Conservation (phyloP, 2,888 invertebrate species). For the Xestoiulus laeticollis region DNA sequence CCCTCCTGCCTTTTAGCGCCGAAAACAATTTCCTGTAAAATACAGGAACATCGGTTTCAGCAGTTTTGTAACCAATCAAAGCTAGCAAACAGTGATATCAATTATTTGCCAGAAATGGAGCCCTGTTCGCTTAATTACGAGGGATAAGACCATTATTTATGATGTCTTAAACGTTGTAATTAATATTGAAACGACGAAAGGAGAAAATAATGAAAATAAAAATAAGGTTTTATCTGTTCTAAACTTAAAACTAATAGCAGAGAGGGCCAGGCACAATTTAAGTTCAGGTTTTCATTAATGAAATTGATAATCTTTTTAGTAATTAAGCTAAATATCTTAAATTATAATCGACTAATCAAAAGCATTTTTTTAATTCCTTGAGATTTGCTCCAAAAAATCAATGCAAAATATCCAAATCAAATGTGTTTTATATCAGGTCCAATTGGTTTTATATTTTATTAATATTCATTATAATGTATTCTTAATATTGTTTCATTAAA, state of each 20-base stretch:
- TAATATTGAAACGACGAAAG: neutral
- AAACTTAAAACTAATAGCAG: neutral
- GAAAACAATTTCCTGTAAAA: slow-evolving; percentile 10
- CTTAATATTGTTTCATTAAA: too few relatives aligned
- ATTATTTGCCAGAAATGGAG: neutral
- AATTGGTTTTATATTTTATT: too few relatives aligned
- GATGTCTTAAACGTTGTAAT: slow-evolving; percentile 3
- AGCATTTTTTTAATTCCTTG: too few relatives aligned
- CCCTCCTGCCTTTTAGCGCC: neutral
- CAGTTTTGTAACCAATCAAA: slow-evolving; percentile 3
- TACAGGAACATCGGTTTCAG: slow-evolving; percentile 22
- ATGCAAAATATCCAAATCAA: too few relatives aligned
- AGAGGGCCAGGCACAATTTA: neutral
- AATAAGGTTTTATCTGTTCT: neutral
- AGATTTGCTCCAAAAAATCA: too few relatives aligned
- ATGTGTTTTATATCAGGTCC: too few relatives aligned
- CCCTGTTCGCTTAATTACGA: neutral
- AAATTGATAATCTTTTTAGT: neutral
- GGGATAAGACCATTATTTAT: slow-evolving; percentile 17
- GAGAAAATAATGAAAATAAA: slow-evolving; percentile 13
- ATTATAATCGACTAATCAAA: too few relatives aligned
- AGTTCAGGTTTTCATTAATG: neutral
- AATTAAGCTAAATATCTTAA: neutral
- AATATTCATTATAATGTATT: too few relatives aligned
- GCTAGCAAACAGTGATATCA: slow-evolving; percentile 12